phyloP scores from a whole-genome alignment of 2,888 invertebrate species.

The Hipparchia sbordonii region DNA sequence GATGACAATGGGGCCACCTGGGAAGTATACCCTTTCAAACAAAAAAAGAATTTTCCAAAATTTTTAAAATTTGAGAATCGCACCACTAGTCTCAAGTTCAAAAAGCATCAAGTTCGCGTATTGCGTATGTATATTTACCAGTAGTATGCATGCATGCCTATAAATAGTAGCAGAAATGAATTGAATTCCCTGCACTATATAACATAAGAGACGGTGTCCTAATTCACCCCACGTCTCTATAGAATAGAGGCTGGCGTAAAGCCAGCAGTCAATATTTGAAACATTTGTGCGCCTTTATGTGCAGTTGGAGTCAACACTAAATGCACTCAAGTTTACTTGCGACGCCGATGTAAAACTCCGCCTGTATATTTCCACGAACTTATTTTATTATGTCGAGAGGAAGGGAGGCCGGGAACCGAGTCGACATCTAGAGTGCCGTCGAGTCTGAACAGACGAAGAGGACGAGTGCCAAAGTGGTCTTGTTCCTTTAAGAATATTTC shows the following conservation, averaged over 20 bases:
- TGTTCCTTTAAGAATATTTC: constrained; percentile 39
- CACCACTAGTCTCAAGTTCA: too few relatives aligned
- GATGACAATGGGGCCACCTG: too few relatives aligned
- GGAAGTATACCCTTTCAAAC: too few relatives aligned
- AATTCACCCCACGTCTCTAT: constrained; percentile 30
- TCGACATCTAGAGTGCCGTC: constrained; percentile 37
- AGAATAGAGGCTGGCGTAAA: constrained; percentile 39
- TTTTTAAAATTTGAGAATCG: too few relatives aligned
- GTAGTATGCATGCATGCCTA: too few relatives aligned
- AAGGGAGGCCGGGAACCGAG: constrained; percentile 23
- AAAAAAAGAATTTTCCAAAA: too few relatives aligned
- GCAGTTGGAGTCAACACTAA: constrained; percentile 59
- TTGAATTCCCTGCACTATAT: neutral
- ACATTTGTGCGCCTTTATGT: constrained; percentile 48
- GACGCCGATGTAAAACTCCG: constrained; percentile 53
- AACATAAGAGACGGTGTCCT: constrained; percentile 19
- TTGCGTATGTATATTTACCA: too few relatives aligned
- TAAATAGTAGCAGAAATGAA: neutral
- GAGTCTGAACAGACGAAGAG: constrained; percentile 34
- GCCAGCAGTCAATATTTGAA: constrained; percentile 46
- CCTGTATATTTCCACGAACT: constrained; percentile 51
- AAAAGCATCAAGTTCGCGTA: too few relatives aligned
- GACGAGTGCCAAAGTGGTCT: constrained; percentile 40
- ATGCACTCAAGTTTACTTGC: constrained; percentile 58
- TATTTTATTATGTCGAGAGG: constrained; percentile 45